phyloP scores from a whole-genome alignment of 2,888 invertebrate genomes.

The Plebejus argus region DNA sequence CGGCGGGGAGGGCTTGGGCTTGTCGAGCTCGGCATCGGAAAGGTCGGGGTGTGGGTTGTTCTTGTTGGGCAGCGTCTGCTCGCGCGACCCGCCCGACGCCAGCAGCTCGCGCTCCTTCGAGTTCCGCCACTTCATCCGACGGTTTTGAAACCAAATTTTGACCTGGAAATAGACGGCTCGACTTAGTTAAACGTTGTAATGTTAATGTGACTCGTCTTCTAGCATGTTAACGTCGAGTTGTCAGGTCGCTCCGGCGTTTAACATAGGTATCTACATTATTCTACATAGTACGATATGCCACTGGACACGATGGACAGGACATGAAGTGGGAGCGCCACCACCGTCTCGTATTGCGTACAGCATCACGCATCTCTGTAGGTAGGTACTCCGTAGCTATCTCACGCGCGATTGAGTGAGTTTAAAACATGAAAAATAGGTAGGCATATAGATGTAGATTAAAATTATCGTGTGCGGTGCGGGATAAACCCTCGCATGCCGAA shows the following conservation, averaged over 20 bases:
- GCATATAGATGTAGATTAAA: too few species aligned
- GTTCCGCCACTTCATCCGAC: slow-evolving; percentile 99
- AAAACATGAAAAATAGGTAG: too few species aligned
- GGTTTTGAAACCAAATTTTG: slow-evolving; percentile 94
- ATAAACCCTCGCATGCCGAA: too few species aligned
- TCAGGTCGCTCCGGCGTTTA: not conserved
- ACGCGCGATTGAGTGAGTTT: too few species aligned
- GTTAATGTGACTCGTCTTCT: not conserved
- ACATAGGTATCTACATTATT: too few species aligned
- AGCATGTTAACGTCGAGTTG: not conserved
- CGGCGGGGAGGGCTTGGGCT: slow-evolving; percentile 84
- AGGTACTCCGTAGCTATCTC: too few species aligned
- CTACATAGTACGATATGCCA: too few species aligned
- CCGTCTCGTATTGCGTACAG: too few species aligned
- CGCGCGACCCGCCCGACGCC: slow-evolving; percentile 95
- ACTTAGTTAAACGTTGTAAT: not conserved
- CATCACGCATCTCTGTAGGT: too few species aligned
- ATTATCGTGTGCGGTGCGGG: too few species aligned
- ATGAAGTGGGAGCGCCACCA: too few species aligned
- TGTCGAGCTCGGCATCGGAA: slow-evolving; percentile 93
- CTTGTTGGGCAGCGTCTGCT: slow-evolving; percentile 97
- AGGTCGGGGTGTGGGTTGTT: slow-evolving; percentile 97
- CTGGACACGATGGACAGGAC: too few species aligned
- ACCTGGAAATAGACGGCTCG: slow-evolving; percentile 64
- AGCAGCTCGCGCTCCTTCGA: slow-evolving; percentile 97